phyloP scores from a whole-genome alignment of 2,797 vertebrate genomes.

The Anableps anableps region DNA sequence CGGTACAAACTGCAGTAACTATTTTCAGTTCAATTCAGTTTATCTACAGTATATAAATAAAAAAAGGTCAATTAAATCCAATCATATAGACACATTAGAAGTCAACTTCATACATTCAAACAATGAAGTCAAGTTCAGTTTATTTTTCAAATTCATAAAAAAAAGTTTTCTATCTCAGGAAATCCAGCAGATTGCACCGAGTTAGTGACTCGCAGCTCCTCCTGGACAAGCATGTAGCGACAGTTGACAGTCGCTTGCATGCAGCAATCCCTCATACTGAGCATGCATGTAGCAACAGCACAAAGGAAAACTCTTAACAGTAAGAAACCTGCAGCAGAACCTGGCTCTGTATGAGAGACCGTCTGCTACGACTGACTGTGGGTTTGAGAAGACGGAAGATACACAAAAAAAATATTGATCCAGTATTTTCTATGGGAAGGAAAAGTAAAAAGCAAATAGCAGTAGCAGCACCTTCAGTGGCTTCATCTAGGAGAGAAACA shows the following conservation, averaged over 20 bases:
- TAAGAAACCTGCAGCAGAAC: background rate
- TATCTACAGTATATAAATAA: background rate
- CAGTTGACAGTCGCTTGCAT: background rate
- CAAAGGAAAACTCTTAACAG: background rate
- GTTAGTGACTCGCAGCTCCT: too few relatives aligned
- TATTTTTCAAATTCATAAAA: background rate
- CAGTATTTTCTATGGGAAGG: background rate
- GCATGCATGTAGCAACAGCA: background rate
- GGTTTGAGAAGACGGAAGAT: background rate
- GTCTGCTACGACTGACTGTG: too few relatives aligned
- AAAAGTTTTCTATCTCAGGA: background rate
- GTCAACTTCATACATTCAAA: background rate
- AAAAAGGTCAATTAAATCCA: background rate
- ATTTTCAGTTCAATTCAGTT: background rate
- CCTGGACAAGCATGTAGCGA: too few relatives aligned
- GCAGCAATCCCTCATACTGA: background rate
- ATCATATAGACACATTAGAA: background rate
- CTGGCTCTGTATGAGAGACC: too few relatives aligned
- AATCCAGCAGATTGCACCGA: too few relatives aligned
- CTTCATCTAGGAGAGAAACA: too few relatives aligned
- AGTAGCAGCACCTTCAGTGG: too few relatives aligned
- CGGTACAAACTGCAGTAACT: slow-evolving; percentile 16
- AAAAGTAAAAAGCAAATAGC: background rate
- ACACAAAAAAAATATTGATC: background rate
- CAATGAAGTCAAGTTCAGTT: background rate